Percentiles rank a stretch among this genome's conserved stretches.
These are phyloP conservation scores for Propithecus coquereli DNA, from an alignment of 2,113 vertebrate species.

Conservation along the genomic window DNA sequence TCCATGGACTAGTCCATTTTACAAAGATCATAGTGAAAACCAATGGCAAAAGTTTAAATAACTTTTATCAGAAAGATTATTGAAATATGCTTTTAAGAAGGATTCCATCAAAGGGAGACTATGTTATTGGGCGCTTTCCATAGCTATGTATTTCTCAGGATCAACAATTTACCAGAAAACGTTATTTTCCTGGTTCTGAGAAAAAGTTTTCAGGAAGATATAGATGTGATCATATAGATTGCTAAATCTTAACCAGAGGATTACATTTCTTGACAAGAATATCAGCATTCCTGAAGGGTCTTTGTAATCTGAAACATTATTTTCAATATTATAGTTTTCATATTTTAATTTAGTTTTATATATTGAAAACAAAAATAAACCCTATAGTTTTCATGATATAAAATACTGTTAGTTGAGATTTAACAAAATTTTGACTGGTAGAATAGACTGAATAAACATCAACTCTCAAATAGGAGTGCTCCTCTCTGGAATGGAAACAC, in stretches of 20 bases:
- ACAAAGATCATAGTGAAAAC: conserved; percentile 16
- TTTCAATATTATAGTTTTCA: background rate
- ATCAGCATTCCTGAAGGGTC: background rate
- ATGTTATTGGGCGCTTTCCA: background rate
- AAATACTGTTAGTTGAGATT: background rate
- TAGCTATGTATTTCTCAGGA: background rate
- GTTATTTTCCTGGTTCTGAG: background rate
- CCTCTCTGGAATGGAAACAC: background rate
- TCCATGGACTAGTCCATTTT: background rate
- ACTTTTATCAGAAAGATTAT: conserved; percentile 22
- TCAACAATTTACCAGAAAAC: background rate
- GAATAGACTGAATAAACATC: background rate
- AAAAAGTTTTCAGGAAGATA: background rate
- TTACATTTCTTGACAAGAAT: background rate
- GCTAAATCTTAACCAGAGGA: background rate
- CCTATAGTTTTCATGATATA: background rate
- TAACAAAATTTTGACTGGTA: conserved; percentile 16
- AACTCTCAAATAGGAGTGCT: background rate
- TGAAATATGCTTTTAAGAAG: conserved; percentile 32
- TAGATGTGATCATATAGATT: background rate
- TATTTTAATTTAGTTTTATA: background rate
- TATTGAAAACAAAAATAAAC: conserved; percentile 19
- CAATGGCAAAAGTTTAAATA: background rate
- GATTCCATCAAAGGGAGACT: background rate
- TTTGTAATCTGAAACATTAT: background rate